phyloP scores from a whole-genome alignment of 1,140 invertebrate species.

The Meteorus sp. region DNA sequence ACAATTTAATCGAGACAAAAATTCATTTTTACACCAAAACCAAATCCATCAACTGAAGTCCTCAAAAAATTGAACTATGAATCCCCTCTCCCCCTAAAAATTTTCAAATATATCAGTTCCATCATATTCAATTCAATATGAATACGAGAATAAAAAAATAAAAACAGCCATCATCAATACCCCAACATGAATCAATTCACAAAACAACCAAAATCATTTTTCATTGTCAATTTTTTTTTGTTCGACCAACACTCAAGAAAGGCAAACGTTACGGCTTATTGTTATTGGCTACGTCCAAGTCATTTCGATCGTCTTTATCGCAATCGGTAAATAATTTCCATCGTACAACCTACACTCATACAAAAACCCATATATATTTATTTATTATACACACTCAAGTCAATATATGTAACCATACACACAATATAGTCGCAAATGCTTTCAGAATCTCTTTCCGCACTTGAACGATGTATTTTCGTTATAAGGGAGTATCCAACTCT shows the following conservation, averaged over 20 bases:
- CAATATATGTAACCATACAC: too few relatives aligned
- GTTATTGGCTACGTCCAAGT: conserved; percentile 18
- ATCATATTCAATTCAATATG: not conserved
- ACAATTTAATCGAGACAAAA: too few relatives aligned
- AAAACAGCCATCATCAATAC: not conserved
- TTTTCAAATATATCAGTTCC: too few relatives aligned
- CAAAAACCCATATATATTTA: not conserved
- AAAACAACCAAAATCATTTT: not conserved
- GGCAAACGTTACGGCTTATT: conserved; percentile 24
- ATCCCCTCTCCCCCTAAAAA: too few relatives aligned
- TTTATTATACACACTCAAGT: not conserved
- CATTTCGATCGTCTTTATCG: conserved; percentile 23
- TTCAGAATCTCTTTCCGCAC: conserved; percentile 11
- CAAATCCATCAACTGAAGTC: too few relatives aligned
- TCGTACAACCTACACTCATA: not conserved
- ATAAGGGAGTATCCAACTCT: not conserved
- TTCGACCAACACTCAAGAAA: conserved; percentile 12
- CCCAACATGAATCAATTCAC: not conserved
- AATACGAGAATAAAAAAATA: not conserved
- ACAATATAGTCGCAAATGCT: too few relatives aligned
- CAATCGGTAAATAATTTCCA: conserved; percentile 28
- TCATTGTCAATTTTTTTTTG: conserved; percentile 1
- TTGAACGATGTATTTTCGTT: not conserved
- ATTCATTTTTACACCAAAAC: too few relatives aligned
- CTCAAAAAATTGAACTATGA: too few relatives aligned